Evolutionary conservation across 2,797 vertebrate species (phyloP).

Genomic region (Gallinago stenura): DNA sequence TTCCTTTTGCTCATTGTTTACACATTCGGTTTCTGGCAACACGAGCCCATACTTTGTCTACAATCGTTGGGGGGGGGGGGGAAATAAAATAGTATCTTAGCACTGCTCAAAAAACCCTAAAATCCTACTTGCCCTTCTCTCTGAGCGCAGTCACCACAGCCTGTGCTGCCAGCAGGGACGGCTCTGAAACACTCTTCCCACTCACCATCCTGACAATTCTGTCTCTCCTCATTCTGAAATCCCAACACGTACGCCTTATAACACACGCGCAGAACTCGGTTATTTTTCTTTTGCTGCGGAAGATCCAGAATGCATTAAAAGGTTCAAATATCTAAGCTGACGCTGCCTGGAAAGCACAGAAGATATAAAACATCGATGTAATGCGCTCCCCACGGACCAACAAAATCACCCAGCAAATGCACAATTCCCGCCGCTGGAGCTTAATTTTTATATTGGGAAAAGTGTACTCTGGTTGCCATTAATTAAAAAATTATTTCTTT

Average conservation of each 20-base stretch:
- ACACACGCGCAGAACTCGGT: neutral
- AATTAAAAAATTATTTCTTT: neutral
- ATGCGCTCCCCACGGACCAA: neutral
- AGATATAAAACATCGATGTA: neutral
- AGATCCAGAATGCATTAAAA: neutral
- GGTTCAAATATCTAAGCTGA: neutral
- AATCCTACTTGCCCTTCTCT: neutral
- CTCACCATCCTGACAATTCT: neutral
- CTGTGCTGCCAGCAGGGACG: neutral
- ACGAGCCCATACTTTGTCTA: neutral
- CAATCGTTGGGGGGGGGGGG: fast-evolving
- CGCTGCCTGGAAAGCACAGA: neutral
- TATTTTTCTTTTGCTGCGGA: neutral
- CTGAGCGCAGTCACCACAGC: neutral
- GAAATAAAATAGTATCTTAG: neutral
- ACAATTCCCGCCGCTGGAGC: neutral
- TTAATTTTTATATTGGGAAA: neutral
- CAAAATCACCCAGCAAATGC: neutral
- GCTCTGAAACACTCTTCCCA: neutral
- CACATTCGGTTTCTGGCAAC: neutral
- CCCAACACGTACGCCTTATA: fast-evolving
- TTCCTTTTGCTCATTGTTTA: neutral
- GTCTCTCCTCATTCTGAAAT: neutral
- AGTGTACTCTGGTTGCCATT: neutral
- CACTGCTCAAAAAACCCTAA: neutral